phyloP scores from a whole-genome alignment of 2,113 vertebrate species.

The Picathartes gymnocephalus region DNA sequence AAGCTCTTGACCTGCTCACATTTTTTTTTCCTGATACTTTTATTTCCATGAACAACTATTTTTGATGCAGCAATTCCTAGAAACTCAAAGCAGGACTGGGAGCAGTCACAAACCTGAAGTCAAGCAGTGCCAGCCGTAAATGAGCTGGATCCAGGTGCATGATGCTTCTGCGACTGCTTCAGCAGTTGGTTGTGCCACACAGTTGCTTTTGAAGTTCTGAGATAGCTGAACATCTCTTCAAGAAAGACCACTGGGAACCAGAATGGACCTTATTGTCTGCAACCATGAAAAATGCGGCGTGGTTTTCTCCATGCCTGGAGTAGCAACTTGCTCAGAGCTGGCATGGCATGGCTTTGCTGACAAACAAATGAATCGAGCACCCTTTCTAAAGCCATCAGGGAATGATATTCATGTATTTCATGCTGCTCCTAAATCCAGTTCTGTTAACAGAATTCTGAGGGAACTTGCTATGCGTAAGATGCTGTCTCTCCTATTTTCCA shows the following conservation, averaged over 20 bases:
- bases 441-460: neutral
- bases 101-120: neutral
- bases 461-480: fast-evolving
- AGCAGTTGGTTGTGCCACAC: neutral
- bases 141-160: neutral
- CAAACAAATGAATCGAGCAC: neutral
- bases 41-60: neutral
- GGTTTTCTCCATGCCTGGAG: neutral
- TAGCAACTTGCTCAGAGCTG: neutral
- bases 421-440: neutral
- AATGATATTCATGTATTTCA: neutral
- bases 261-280: neutral
- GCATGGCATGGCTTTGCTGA: neutral
- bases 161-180: neutral
- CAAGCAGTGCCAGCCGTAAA: neutral
- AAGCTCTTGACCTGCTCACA: neutral
- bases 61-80: neutral
- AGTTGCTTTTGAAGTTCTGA: neutral
- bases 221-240: neutral
- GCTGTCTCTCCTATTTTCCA: neutral
- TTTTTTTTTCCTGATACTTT: neutral
- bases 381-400: neutral
- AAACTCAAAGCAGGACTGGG: neutral
- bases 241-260: neutral
- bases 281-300: neutral